These are phyloP conservation scores for Eupithecia pulchellata DNA, from an alignment of 2,888 invertebrate genomes.

Conservation along the genomic window DNA sequence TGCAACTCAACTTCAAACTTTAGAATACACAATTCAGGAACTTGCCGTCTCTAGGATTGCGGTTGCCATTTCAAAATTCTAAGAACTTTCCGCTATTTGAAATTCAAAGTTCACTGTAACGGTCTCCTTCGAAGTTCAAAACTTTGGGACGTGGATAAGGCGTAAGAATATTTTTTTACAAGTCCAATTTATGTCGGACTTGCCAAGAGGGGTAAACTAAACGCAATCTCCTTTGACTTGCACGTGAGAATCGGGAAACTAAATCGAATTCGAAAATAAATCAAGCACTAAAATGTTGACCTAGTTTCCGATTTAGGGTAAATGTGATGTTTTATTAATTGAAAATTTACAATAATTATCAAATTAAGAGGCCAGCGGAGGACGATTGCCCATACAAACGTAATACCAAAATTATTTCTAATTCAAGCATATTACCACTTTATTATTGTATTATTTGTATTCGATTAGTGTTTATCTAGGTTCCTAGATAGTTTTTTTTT, in stretches of 20 bases:
- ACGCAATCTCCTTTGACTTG: not conserved
- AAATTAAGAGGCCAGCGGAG: too few species aligned
- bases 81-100: slow-evolving; percentile 20
- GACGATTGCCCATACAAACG: too few species aligned
- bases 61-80: slow-evolving; percentile 24
- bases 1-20: slow-evolving; percentile 11
- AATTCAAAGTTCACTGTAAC: slow-evolving; percentile 16
- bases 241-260: not conserved
- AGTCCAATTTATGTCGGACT: not conserved
- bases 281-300: too few species aligned
- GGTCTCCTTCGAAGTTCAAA: not conserved
- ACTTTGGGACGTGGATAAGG: not conserved
- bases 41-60: slow-evolving; percentile 1
- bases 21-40: slow-evolving; percentile 4
- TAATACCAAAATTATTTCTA: too few species aligned
- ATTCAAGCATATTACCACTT: too few species aligned
- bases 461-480: too few species aligned
- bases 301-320: too few species aligned
- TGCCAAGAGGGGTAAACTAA: not conserved
- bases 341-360: too few species aligned
- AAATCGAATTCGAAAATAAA: not conserved
- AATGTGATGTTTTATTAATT: too few species aligned
- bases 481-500: too few species aligned
- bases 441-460: too few species aligned
- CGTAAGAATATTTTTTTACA: not conserved